Evolutionary conservation across 2,888 invertebrate species (phyloP).

Genomic region (Lepas anatifera): DNA sequence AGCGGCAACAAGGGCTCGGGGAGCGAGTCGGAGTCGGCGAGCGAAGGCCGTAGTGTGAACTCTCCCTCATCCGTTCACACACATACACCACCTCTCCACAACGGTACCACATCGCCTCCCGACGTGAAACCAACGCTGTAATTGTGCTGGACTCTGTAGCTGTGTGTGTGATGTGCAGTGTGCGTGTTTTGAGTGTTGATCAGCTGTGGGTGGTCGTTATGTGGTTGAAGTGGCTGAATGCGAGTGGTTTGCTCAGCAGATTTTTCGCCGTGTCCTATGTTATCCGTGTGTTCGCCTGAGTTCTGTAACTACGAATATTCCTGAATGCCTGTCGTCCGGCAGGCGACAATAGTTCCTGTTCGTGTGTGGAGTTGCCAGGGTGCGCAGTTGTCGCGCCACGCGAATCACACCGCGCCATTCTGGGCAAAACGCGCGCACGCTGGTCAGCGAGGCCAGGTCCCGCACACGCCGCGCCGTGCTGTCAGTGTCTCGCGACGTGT

Average conservation of each 20-base stretch:
- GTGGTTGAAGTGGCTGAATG: too few species aligned
- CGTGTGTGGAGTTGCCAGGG: too few species aligned
- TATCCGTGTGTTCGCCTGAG: too few species aligned
- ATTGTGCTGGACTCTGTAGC: background rate
- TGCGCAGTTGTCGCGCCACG: too few species aligned
- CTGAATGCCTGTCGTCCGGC: too few species aligned
- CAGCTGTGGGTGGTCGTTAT: too few species aligned
- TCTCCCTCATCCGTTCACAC: constrained; percentile 37
- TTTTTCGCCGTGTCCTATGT: too few species aligned
- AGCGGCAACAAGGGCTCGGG: constrained; percentile 45
- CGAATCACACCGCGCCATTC: too few species aligned
- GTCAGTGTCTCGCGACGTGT: background rate
- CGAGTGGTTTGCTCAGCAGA: too few species aligned
- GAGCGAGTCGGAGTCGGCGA: constrained; percentile 35
- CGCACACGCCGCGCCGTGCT: background rate
- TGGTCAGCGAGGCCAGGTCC: background rate
- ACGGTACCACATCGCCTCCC: background rate
- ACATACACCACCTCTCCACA: constrained; percentile 37
- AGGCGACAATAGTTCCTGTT: too few species aligned
- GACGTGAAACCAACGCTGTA: constrained; percentile 18
- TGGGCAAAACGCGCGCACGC: too few species aligned
- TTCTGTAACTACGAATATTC: too few species aligned
- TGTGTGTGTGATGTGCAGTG: background rate
- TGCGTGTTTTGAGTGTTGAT: background rate
- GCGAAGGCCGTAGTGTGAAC: constrained; percentile 33